Evolutionary conservation across 2,797 vertebrate species (phyloP).

Genomic region (Adrianichthys oophorus): DNA sequence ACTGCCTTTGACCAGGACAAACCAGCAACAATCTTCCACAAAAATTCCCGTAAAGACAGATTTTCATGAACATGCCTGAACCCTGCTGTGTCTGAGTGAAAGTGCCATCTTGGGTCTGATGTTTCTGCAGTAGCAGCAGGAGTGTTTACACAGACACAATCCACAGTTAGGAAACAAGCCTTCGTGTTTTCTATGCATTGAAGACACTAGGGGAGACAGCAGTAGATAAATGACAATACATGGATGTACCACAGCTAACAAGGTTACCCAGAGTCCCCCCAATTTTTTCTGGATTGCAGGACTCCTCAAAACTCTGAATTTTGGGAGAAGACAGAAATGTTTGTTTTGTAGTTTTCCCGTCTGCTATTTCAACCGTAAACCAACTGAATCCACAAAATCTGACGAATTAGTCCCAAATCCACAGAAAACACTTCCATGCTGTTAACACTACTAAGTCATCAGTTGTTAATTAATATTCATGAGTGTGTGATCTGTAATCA

Average conservation of each 20-base stretch:
- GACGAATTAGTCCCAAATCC: background rate
- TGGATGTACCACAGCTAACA: constrained; percentile 46
- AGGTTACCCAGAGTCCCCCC: constrained; percentile 47
- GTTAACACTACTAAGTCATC: constrained; percentile 36
- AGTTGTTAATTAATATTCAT: constrained; percentile 42
- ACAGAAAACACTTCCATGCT: background rate
- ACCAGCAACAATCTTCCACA: too few species aligned
- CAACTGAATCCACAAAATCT: background rate
- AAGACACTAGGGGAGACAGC: background rate
- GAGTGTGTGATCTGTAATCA: constrained; percentile 42
- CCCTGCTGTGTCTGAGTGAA: background rate
- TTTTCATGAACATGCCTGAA: too few species aligned
- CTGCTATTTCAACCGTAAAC: background rate
- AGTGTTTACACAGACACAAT: too few species aligned
- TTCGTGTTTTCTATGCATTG: too few species aligned
- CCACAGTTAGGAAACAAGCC: too few species aligned
- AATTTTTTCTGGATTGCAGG: constrained; percentile 36
- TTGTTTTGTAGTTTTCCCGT: background rate
- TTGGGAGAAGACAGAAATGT: constrained; percentile 1
- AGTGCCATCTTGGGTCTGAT: too few species aligned
- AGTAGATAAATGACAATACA: constrained; percentile 11
- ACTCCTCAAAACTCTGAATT: constrained; percentile 44
- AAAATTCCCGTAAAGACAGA: too few species aligned
- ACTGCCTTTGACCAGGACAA: too few species aligned
- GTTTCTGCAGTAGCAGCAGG: too few species aligned